These are phyloP conservation scores for Invenusta paracnida DNA, from an alignment of 2,888 invertebrate genomes.

Conservation along the genomic window DNA sequence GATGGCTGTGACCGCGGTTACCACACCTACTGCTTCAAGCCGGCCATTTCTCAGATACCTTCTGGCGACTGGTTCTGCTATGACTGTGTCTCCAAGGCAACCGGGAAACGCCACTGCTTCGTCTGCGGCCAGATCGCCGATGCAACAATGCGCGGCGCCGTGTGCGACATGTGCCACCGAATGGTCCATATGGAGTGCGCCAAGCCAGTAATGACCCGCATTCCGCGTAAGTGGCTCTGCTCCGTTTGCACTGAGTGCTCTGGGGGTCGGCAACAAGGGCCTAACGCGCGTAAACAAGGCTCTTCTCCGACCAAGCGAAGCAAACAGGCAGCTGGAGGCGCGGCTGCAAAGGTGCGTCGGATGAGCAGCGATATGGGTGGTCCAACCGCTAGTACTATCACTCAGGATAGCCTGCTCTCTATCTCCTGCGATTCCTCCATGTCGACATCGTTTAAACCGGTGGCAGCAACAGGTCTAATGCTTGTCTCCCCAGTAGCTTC, in stretches of 20 bases:
- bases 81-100: slow-evolving; percentile 75
- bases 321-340: neutral
- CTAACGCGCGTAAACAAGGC: neutral
- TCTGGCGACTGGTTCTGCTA: slow-evolving; percentile 98
- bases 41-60: slow-evolving; percentile 88
- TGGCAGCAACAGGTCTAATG: neutral
- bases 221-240: slow-evolving; percentile 39
- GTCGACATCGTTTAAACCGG: neutral
- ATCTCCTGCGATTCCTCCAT: neutral
- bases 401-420: neutral
- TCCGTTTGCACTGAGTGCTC: slow-evolving; percentile 22
- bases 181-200: slow-evolving; percentile 84
- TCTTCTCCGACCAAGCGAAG: neutral
- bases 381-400: neutral
- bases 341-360: neutral
- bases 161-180: slow-evolving; percentile 82
- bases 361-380: neutral
- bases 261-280: neutral
- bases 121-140: slow-evolving; percentile 74
- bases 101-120: slow-evolving; percentile 84
- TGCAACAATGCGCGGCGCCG: slow-evolving; percentile 68
- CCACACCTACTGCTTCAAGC: slow-evolving; percentile 92
- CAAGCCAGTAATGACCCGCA: slow-evolving; percentile 27
- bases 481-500: neutral
- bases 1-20: slow-evolving; percentile 97